phyloP scores from a whole-genome alignment of 2,888 invertebrate species.

The Schizaphis graminum region DNA sequence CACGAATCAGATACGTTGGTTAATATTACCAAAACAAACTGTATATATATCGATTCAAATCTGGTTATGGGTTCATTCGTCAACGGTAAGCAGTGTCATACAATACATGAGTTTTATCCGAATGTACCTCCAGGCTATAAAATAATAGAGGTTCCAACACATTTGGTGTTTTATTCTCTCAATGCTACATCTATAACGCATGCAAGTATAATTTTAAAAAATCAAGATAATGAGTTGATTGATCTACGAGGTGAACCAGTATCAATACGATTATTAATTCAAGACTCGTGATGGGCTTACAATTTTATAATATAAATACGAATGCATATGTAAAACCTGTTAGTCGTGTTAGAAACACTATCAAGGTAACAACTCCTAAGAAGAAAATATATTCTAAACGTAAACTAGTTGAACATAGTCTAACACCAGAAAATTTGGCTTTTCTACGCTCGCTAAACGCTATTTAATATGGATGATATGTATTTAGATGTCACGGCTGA shows the following conservation, averaged over 20 bases:
- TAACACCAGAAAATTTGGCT: not conserved
- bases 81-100: not conserved
- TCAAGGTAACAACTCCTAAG: too few relatives aligned
- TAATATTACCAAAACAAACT: too few relatives aligned
- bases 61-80: not conserved
- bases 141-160: too few relatives aligned
- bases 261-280: not conserved
- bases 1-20: too few relatives aligned
- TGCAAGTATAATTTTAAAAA: conserved; percentile 65
- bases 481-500: not conserved
- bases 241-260: not conserved
- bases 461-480: not conserved
- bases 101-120: too few relatives aligned
- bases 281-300: not conserved
- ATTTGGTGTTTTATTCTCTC: conserved; percentile 66
- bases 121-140: too few relatives aligned
- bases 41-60: too few relatives aligned
- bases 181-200: conserved; percentile 63
- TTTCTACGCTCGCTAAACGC: not conserved
- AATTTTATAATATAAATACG: conserved; percentile 8
- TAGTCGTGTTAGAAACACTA: not conserved
- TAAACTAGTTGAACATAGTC: too few relatives aligned
- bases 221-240: not conserved
- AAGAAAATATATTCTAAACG: too few relatives aligned
- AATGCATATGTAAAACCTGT: not conserved